Conservation (phyloP, 2,888 invertebrate species). For the Sarcophaga variegata region DNA sequence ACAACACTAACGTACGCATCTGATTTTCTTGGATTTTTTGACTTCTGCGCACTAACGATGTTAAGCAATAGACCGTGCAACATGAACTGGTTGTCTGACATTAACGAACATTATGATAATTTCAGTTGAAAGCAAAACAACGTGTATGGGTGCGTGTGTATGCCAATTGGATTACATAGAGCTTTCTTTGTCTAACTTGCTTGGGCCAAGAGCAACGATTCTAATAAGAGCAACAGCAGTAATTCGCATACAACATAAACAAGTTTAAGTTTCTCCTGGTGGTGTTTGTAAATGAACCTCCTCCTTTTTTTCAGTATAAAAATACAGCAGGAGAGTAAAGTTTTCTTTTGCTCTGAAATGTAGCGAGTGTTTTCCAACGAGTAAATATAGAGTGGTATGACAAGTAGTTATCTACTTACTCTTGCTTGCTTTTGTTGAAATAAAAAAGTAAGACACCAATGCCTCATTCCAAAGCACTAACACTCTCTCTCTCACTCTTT, state of each 20-base stretch:
- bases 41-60: conserved; percentile 75
- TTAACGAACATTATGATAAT: conserved; percentile 54
- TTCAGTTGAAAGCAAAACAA: conserved; percentile 28
- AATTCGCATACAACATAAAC: no score
- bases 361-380: no score
- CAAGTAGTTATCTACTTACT: no score
- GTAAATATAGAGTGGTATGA: background rate
- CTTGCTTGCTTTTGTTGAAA: no score
- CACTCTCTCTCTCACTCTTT: conserved; percentile 18
- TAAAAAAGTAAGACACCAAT: no score
- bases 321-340: no score
- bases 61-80: conserved; percentile 81
- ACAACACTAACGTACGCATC: background rate
- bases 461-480: no score
- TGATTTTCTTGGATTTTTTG: background rate
- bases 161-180: background rate
- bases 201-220: conserved; percentile 4
- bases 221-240: conserved; percentile 35
- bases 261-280: conserved; percentile 29
- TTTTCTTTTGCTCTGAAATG: no score
- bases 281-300: conserved; percentile 35
- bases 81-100: conserved; percentile 79
- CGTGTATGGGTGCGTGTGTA: no score
- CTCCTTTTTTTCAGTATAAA: background rate
- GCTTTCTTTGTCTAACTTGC: conserved; percentile 26